phyloP scores from a whole-genome alignment of 2,888 invertebrate species.

The Magallana nippona region DNA sequence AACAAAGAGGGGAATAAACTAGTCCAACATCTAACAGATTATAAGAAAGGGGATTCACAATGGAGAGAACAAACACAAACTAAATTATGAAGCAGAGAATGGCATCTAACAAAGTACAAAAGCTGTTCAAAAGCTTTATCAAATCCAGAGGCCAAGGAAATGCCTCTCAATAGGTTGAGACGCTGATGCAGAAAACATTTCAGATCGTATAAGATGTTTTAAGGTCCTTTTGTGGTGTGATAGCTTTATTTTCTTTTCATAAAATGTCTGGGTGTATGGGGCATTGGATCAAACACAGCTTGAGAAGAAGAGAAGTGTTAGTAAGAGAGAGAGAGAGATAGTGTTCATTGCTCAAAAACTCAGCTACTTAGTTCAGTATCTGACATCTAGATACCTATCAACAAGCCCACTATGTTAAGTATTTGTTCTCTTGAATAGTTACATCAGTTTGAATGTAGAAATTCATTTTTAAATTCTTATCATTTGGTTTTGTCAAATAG shows the following conservation, averaged over 20 bases:
- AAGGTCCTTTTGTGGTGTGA: background rate
- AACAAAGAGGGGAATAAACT: background rate
- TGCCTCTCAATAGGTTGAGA: background rate
- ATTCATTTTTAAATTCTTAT: background rate
- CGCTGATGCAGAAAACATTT: background rate
- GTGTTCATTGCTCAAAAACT: background rate
- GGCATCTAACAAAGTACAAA: background rate
- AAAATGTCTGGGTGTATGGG: background rate
- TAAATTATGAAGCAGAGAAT: background rate
- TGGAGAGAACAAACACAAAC: background rate
- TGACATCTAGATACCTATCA: background rate
- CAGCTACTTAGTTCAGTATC: background rate
- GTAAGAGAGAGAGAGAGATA: background rate
- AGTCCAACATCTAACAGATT: constrained; percentile 9
- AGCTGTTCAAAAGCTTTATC: constrained; percentile 12
- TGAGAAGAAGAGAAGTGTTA: constrained; percentile 27
- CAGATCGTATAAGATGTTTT: background rate
- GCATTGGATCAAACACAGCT: background rate
- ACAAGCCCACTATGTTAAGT: constrained; percentile 15
- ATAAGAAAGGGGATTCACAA: background rate
- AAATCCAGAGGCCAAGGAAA: background rate
- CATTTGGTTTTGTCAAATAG: background rate
- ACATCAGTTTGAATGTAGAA: constrained; percentile 8
- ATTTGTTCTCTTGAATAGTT: constrained; percentile 3
- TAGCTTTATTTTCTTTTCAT: background rate